A percentile compares a stretch with the other conserved stretches of the same genome.
phyloP scores from a whole-genome alignment of 2,113 vertebrate genomes.

The Aythya baeri region DNA sequence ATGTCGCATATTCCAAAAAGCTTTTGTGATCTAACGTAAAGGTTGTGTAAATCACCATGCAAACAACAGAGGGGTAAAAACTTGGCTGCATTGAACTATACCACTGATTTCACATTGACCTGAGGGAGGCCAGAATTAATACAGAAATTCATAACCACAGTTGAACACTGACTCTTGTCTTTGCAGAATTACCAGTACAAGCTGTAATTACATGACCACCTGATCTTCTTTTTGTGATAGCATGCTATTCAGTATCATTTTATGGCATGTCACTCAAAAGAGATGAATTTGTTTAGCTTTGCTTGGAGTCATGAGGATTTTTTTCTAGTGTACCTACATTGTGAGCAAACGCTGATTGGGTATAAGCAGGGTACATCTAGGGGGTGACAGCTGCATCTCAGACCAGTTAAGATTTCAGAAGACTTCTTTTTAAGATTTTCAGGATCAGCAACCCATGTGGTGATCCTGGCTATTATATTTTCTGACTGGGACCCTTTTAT shows the following conservation, averaged over 20 bases:
- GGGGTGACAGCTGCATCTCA: not conserved
- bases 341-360: not conserved
- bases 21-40: not conserved
- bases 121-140: not conserved
- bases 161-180: not conserved
- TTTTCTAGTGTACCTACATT: rapidly evolving
- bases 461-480: not conserved
- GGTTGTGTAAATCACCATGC: not conserved
- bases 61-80: rapidly evolving
- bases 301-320: not conserved
- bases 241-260: not conserved
- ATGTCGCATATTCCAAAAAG: not conserved
- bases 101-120: not conserved
- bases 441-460: not conserved
- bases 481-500: not conserved
- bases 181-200: not conserved
- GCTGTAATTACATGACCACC: not conserved
- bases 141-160: not conserved
- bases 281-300: not conserved
- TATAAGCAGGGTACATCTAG: not conserved
- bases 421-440: not conserved
- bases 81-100: not conserved
- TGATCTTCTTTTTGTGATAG: not conserved
- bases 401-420: not conserved
- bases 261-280: not conserved